Base-by-base conservation (phyloP, 2,113 vertebrate species). In the Oreocharis arfaki region DNA sequence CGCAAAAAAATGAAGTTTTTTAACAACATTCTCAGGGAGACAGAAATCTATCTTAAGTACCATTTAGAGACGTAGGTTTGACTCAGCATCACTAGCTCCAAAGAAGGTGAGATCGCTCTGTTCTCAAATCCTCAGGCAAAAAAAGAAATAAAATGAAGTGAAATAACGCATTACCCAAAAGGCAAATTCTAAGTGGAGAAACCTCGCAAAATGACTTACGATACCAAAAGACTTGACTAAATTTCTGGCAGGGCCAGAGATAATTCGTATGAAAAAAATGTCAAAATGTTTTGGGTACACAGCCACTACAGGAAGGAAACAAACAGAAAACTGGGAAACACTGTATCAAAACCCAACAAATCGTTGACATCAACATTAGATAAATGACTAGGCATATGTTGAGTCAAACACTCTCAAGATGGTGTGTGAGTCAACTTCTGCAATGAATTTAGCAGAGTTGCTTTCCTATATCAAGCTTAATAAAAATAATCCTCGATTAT, bases 361-460 rank as follows among this genome's bases (percentile, higher is more conserved):
- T 87, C 14, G 0, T 53, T 92, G 91, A 89, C 92, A 96, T 80
- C 75, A 88, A 95, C 93, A 84, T 69, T 69, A 88, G 83, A 73
- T 67, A 94, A 93, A 93, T 33, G 46, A 91, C 67, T 91, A 94
- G 83, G 82, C 92, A 94, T 89, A 92, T 95, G 92, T 96, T 93
- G 93, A 96, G 71, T 91, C 89, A 96, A 95, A 91, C 93, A 86
- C 76, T 44, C 96, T 96, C 95, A 92, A 93, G 86, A 96, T 90
- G 87, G 95, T 75, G 79, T 49, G 89, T 60, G 89, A 96, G 82
- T 92, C 86, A 83, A 92, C 55, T 90, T 71, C 64, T 88, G 68
- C 79, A 90, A 70, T 16, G 57, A 53, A 73, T 90, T 95, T 63
- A 93, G 65, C 26, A 2, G 6, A 93, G 56, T 28, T 75, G 52